Conservation (phyloP, 2,797 vertebrate genomes). For the Argya squamiceps region DNA sequence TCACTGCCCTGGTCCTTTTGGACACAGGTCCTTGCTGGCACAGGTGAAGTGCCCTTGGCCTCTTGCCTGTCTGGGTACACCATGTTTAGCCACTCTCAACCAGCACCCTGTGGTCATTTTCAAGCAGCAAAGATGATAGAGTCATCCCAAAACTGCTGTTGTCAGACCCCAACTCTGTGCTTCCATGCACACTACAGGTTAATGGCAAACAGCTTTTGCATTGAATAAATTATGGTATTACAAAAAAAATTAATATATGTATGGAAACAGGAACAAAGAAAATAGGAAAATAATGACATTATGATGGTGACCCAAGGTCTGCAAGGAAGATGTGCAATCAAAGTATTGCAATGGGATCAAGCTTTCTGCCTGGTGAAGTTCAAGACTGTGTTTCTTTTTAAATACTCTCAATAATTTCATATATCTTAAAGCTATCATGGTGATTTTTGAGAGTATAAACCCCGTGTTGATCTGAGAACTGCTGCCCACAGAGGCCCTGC, state of each 20-base stretch:
- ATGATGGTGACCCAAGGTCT: background rate
- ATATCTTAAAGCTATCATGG: background rate
- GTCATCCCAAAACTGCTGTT: rapidly evolving
- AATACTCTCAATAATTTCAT: background rate
- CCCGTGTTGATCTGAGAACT: background rate
- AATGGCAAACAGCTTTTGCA: background rate
- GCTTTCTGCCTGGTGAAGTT: background rate
- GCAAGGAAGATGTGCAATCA: background rate
- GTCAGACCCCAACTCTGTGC: background rate
- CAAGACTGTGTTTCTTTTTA: background rate
- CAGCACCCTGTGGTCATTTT: background rate
- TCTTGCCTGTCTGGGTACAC: background rate
- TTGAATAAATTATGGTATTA: background rate
- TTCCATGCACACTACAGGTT: background rate
- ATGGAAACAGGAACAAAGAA: background rate
- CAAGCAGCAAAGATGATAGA: background rate
- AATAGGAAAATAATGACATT: background rate
- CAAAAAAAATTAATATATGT: background rate
- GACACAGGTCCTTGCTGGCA: background rate
- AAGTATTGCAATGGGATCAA: background rate
- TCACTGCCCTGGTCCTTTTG: background rate
- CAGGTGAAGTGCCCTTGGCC: background rate
- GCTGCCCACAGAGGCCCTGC: rapidly evolving
- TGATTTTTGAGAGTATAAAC: background rate
- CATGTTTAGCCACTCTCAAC: background rate